Evolutionary conservation across 2,888 invertebrate genomes (phyloP).

Genomic region (Euspilapteryx auroguttella): DNA sequence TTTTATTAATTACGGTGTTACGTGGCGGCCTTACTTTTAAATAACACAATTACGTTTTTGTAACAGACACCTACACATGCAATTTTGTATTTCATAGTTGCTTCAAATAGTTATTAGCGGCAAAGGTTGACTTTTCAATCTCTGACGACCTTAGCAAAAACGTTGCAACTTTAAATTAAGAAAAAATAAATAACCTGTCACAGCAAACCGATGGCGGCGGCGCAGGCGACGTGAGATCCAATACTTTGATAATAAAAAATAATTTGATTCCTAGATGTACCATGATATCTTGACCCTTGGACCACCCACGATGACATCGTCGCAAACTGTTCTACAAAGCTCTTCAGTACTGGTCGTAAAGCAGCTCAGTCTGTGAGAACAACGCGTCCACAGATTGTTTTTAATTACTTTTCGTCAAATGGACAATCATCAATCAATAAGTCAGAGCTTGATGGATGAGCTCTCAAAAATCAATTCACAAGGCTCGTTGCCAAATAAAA

Average conservation of each 20-base stretch:
- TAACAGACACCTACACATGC: too few species aligned
- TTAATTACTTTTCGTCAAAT: constrained; percentile 52
- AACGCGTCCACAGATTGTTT: constrained; percentile 25
- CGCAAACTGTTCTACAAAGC: too few species aligned
- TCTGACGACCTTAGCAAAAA: constrained; percentile 12
- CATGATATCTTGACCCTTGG: constrained; percentile 15
- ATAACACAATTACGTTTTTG: too few species aligned
- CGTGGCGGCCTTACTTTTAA: too few species aligned
- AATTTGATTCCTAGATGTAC: constrained; percentile 25
- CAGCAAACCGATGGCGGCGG: constrained; percentile 20
- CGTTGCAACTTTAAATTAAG: constrained; percentile 15
- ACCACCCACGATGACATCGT: too few species aligned
- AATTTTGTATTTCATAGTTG: too few species aligned
- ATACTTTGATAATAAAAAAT: constrained; percentile 33
- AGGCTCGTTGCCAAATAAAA: constrained; percentile 27
- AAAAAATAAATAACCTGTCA: constrained; percentile 42
- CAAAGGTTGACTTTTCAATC: constrained; percentile 9
- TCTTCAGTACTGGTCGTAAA: too few species aligned
- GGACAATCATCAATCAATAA: constrained; percentile 49
- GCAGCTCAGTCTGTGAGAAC: constrained; percentile 20
- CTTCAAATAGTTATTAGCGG: constrained; percentile 1
- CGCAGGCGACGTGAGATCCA: constrained; percentile 21
- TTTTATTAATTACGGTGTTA: too few species aligned
- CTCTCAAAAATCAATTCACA: constrained; percentile 41
- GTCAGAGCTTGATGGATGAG: constrained; percentile 49